These are phyloP conservation scores for Sesia bembeciformis DNA, from an alignment of 2,888 invertebrate species.

Conservation along the genomic window DNA sequence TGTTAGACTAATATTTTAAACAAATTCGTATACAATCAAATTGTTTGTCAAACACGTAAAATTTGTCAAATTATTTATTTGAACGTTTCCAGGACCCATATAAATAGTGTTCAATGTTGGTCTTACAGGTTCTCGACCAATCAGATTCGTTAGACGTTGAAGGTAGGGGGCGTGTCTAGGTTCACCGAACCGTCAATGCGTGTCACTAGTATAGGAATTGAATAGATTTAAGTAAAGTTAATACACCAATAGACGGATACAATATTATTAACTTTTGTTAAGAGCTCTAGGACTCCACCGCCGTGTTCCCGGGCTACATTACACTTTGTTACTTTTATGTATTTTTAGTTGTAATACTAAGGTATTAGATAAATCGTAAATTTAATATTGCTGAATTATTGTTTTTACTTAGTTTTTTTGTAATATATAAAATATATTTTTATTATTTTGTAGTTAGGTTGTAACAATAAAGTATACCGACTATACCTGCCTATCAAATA, in stretches of 20 bases:
- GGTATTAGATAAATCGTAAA: conserved; percentile 42
- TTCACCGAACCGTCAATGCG: background rate
- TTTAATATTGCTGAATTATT: conserved; percentile 51
- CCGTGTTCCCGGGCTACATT: conserved; percentile 51
- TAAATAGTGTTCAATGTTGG: too few species aligned
- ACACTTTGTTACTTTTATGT: conserved; percentile 41
- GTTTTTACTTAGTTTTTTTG: conserved; percentile 53
- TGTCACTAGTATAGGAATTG: conserved; percentile 62
- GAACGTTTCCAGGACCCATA: too few species aligned
- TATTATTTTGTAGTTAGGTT: conserved; percentile 49
- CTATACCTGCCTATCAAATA: too few species aligned
- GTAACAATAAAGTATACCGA: conserved; percentile 13
- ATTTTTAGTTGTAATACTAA: conserved; percentile 33
- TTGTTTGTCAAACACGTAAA: too few species aligned
- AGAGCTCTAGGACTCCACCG: conserved; percentile 53
- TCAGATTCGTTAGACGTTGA: too few species aligned
- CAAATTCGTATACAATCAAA: too few species aligned
- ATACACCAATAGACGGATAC: conserved; percentile 59
- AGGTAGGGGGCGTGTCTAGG: too few species aligned
- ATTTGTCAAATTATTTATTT: too few species aligned
- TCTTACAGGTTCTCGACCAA: too few species aligned
- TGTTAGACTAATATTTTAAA: too few species aligned
- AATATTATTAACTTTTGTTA: conserved; percentile 50
- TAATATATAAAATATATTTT: conserved; percentile 57
- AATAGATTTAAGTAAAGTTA: conserved; percentile 62